These are phyloP conservation scores for Diplosoma virens DNA, from an alignment of 23 tunicate species.

Conservation along the genomic window DNA sequence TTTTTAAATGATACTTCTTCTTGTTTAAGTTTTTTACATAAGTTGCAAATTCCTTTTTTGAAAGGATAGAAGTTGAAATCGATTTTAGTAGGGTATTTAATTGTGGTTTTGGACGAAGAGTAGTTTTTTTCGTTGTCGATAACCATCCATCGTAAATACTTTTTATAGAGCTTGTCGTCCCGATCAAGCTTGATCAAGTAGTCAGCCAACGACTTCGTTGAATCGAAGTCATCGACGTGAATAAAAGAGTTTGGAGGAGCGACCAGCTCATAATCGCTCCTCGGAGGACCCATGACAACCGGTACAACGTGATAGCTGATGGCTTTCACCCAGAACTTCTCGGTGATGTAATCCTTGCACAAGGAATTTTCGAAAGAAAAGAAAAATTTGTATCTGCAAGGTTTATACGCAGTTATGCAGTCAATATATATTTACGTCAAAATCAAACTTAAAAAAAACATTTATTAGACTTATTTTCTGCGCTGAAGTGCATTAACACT, in stretches of 20 bases:
- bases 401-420: too few relatives aligned
- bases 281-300: conserved; percentile 68
- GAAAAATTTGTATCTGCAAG: conserved; percentile 71
- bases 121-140: not conserved
- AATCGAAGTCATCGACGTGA: conserved; percentile 69
- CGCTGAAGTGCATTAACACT: too few relatives aligned
- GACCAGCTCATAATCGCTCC: conserved; percentile 51
- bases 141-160: conserved; percentile 53
- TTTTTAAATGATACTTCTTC: not conserved
- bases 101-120: too few relatives aligned
- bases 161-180: conserved; percentile 39
- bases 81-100: too few relatives aligned
- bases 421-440: too few relatives aligned
- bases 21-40: conserved; percentile 39
- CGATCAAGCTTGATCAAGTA: conserved; percentile 36
- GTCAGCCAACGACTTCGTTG: conserved; percentile 42
- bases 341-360: conserved; percentile 86
- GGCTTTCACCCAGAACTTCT: conserved; percentile 60
- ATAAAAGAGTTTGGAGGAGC: conserved; percentile 81
- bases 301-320: conserved; percentile 58
- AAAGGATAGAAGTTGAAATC: too few relatives aligned
- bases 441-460: too few relatives aligned
- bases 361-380: conserved; percentile 83
- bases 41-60: conserved; percentile 1
- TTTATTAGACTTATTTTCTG: too few relatives aligned